Evolutionary conservation across 2,113 vertebrate species (phyloP).

Genomic region (Micromys minutus): DNA sequence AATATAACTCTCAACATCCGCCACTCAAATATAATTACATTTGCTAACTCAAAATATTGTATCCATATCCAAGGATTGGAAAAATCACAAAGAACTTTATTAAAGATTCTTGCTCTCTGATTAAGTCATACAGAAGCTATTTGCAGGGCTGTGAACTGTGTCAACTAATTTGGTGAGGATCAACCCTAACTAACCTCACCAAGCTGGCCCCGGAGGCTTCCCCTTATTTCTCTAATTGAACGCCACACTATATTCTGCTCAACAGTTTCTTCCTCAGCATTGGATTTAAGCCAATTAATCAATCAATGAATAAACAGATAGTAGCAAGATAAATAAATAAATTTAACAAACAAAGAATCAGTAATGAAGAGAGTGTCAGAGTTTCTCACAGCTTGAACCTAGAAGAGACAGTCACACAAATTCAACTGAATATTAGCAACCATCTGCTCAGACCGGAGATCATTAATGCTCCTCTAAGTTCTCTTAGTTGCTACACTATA

Average conservation of each 20-base stretch:
- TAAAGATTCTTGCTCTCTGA: background rate
- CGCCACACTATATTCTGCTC: background rate
- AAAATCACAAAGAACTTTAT: background rate
- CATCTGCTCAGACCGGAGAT: no score
- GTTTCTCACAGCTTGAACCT: background rate
- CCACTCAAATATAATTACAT: background rate
- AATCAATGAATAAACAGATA: background rate
- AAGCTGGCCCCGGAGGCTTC: rapidly evolving
- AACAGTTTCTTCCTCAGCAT: background rate
- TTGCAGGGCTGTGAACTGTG: background rate
- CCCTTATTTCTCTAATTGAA: background rate
- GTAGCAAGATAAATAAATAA: background rate
- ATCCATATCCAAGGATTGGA: background rate
- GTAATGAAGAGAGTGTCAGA: background rate
- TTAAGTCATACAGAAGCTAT: background rate
- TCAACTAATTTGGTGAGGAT: background rate
- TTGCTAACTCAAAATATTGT: background rate
- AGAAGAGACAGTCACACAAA: background rate
- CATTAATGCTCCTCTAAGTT: background rate
- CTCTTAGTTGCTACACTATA: no score
- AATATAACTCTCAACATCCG: background rate
- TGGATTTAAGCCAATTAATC: background rate
- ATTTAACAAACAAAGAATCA: background rate
- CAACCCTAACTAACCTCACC: background rate
- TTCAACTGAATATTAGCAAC: background rate